Evolutionary conservation across 92 coral and sea anemone genomes (phyloP), one percentile per base, ranked within the genome.

Genomic region (Paramuricea clavata): DNA sequence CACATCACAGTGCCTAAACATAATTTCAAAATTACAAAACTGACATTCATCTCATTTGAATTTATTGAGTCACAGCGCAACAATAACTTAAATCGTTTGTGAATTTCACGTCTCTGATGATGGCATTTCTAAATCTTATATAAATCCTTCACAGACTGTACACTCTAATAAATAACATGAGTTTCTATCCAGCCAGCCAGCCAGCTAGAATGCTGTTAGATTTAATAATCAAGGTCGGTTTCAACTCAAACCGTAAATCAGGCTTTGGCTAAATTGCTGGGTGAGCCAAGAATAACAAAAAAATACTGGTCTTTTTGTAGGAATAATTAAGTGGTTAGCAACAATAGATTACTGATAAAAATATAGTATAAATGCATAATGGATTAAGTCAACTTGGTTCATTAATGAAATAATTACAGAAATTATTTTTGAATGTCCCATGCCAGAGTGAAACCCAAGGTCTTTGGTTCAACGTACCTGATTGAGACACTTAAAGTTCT

Each of bases 121-220:
- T 72, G 33, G 49, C 52, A 72, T 72, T 19, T 72, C 57, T 72
- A n/a, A 26, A 30, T 30, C 11, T 36, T 11, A 69, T 12, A 33
- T 69, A 41, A 7, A 69, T 69, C 35, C 32, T 61, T n/a, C 32
- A 27, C 15, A 13, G 49, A 34, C 57, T 39, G 72, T 49, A 22
- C 32, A 47, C 73, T 79, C 84, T 57, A 61, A 65, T 79, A 59
- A 79, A 79, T 79, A 79, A 28, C 15, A 22, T 54, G 43, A 57
- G 84, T 61, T 27, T 19, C 32, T 8, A 79, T 79, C 84, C 72
- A 79, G 84, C 84, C 32, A 59, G 84, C 73, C 73, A 30, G 84
- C 84, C 84, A 79, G 73, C 73, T 25, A 79, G 84, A 23, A 59
- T 33, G 28, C 9, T 34, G 79, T 39, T 1, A 26, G 44, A 54